Conservation (phyloP, 64 coral and sea anemone species). For the Catalaphyllia jardinei region DNA sequence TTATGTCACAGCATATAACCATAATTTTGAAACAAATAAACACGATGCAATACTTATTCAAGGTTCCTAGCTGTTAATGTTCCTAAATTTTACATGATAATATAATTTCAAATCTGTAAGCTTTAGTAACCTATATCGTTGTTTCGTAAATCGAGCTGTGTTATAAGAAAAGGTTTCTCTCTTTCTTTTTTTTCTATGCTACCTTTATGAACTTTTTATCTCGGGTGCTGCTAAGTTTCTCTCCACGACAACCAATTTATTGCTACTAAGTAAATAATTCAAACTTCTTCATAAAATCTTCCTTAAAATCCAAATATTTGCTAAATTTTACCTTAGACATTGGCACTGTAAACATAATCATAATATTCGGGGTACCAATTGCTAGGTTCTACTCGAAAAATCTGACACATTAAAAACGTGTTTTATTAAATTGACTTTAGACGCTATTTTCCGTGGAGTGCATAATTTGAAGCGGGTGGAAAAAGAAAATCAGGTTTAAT, state of each 20-base stretch:
- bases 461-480: neutral
- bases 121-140: no score
- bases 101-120: no score
- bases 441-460: neutral
- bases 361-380: neutral
- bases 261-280: slow-evolving; percentile 27
- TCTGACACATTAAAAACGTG: neutral
- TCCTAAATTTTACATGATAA: no score
- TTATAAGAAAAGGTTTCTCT: no score
- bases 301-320: slow-evolving; percentile 25
- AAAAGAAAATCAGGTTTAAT: neutral
- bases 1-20: no score
- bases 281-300: slow-evolving; percentile 12
- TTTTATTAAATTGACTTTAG: neutral
- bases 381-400: neutral
- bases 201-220: neutral
- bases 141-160: no score
- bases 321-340: neutral
- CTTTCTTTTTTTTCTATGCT: no score
- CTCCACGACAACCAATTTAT: slow-evolving; percentile 5
- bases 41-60: no score
- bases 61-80: no score
- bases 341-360: neutral
- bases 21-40: no score
- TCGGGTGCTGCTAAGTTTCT: neutral